Conservation (phyloP, 2,797 vertebrate species). For the Neosalanx taihuensis region DNA sequence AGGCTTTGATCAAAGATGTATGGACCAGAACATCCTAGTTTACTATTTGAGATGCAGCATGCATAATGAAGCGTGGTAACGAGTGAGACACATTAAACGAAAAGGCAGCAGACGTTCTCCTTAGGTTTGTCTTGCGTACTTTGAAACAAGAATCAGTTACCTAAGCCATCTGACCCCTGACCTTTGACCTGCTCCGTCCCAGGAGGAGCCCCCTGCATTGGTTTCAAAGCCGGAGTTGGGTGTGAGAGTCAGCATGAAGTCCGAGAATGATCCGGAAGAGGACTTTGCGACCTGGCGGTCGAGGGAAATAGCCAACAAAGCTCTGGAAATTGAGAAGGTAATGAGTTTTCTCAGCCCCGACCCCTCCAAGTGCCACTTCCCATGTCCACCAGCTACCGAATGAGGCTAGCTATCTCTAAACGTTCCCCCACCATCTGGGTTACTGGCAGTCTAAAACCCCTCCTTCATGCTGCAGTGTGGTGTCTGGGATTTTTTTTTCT, state of each 20-base stretch:
- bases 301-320: constrained; percentile 66
- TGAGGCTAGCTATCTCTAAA: neutral
- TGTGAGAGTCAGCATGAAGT: constrained; percentile 48
- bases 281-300: constrained; percentile 57
- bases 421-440: neutral
- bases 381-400: neutral
- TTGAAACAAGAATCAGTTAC: constrained; percentile 69
- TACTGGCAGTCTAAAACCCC: neutral
- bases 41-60: constrained; percentile 36
- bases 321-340: constrained; percentile 75
- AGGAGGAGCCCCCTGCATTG: constrained; percentile 62
- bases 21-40: constrained; percentile 21
- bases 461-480: constrained; percentile 16
- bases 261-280: constrained; percentile 46
- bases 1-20: constrained; percentile 27
- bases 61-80: constrained; percentile 33
- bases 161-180: constrained; percentile 58
- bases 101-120: constrained; percentile 34
- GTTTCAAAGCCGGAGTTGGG: constrained; percentile 47
- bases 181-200: constrained; percentile 57
- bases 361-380: constrained; percentile 13
- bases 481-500: constrained; percentile 4
- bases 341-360: constrained; percentile 25
- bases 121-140: constrained; percentile 48
- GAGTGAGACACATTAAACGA: constrained; percentile 25